Percentiles rank a stretch among this genome's conserved stretches.
phyloP scores from a whole-genome alignment of 2,888 invertebrate genomes.

The Xestia c-nigrum region DNA sequence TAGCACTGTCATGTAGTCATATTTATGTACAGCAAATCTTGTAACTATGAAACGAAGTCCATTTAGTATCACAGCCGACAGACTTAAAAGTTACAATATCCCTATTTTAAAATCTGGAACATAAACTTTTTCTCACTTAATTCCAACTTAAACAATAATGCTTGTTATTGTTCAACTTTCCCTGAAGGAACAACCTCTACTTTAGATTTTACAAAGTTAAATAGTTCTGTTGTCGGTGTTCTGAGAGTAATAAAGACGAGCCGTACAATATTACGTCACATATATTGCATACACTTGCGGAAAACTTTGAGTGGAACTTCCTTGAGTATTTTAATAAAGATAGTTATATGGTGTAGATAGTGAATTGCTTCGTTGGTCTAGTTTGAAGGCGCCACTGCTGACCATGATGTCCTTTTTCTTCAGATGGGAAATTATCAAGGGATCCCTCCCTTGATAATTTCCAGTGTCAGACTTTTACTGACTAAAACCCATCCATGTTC shows the following conservation, averaged over 20 bases:
- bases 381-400: too few relatives aligned
- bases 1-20: too few relatives aligned
- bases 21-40: not conserved
- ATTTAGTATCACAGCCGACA: not conserved
- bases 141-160: conserved; percentile 36
- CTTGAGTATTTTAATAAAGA: conserved; percentile 5
- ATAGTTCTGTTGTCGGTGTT: conserved; percentile 41
- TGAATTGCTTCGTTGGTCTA: too few relatives aligned
- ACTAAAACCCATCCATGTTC: too few relatives aligned
- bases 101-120: not conserved
- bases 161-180: conserved; percentile 48
- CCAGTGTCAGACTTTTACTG: too few relatives aligned
- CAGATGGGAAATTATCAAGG: too few relatives aligned
- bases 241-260: conserved; percentile 30
- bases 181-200: conserved; percentile 43
- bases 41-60: not conserved
- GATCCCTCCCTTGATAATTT: too few relatives aligned
- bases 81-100: not conserved
- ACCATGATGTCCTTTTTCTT: too few relatives aligned
- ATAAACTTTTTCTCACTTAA: conserved; percentile 32
- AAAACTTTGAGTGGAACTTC: conserved; percentile 9
- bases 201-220: conserved; percentile 45
- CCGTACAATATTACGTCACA: conserved; percentile 20
- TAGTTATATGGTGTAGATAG: not conserved
- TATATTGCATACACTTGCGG: not conserved